Base-by-base conservation (phyloP, 2,888 invertebrate genomes). In the Heliconius aoede region DNA sequence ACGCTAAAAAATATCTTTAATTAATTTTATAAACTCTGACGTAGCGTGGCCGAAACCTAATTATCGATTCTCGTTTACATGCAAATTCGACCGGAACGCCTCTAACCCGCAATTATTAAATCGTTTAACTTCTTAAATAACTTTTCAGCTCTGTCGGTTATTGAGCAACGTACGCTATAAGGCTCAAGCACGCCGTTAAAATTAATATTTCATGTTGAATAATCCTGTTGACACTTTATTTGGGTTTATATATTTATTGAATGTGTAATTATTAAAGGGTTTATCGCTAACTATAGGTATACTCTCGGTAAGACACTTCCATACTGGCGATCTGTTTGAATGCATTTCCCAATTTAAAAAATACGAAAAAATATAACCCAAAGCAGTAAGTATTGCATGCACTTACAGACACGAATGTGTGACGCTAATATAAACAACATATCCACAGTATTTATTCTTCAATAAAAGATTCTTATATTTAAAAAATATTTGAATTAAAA, bases 1-100 rank as follows among this genome's bases (percentile, higher is more conserved):
- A n/a, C n/a, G 46, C 7, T 8, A 46, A 46, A 46, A 21, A 18
- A 46, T 71, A 61, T n/a, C 32, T 82, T 51, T 82, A 84, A 87
- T 51, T 82, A 84, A 87, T 85, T 84, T 80, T 83, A 85, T 87
- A 83, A 84, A 80, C 80, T 81, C 83, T 81, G 81, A 74, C 73
- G 79, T 74, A 60, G 72, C 61, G 30, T 74, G 67, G 79, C 62
- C 74, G 81, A 80, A 87, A 87, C 83, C 80, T 85, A 86, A 89
- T 90, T 86, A 88, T 80, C 81, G 83, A 69, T 78, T 80, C 85
- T 90, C 87, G 86, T 91, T 89, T 89, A 86, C 84, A 90, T 91
- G 90, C 88, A 88, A 90, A 91, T 91, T 83, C 74, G 79, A 60
- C 80, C 76, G 81, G 55, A 72, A 71, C 71, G 58, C 71, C 75